Evolutionary conservation across 2,888 invertebrate genomes (phyloP), one percentile per base, ranked within the genome.

Genomic region (Pyrgus malvae): DNA sequence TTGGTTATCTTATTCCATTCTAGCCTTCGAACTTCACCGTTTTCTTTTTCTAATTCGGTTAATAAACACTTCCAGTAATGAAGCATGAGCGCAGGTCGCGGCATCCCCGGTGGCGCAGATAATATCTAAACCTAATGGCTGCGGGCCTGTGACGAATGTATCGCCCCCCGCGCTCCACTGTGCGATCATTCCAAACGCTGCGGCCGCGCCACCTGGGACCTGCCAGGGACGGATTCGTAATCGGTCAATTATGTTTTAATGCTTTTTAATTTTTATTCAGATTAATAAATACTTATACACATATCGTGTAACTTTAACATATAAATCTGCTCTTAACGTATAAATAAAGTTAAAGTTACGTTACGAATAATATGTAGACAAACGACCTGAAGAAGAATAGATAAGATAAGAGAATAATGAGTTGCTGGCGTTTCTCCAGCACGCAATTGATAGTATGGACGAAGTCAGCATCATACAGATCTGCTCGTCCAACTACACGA

Each of bases 91-190:
- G 74, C 80, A 82, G 84, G 86, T 85, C 85, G 84, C 80, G 86
- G 82, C 79, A 82, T 80, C 84, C 88, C 85, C 78, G 69, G 81
- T 75, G 87, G 78, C 80, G 70, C 78, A 83, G 89, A 89, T 89
- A 88, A 89, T 90, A 91, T 90, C 91, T 90, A 91, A 91, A 91
- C 90, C 91, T 91, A 89, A 89, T 90, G 90, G 91, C 90, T 91
- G 89, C 87, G 91, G 87, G 89, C 86, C 87, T 87, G 90, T 90
- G 89, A 89, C 88, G 88, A 89, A 88, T 89, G 89, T 88, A 87
- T 88, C 67, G 65, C 64, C 68, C 68, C 76, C 80, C 75, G 75
- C 79, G 77, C 86, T 83, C 87, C 88, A 89, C 90, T 90, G 88
- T 90, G 90, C 90, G 90, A 90, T 90, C 88, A 90, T 90, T 88